Percentiles rank a stretch among this genome's conserved stretches.
phyloP scores from a whole-genome alignment of 1,140 invertebrate genomes.

The Elymnias hypermnestra region DNA sequence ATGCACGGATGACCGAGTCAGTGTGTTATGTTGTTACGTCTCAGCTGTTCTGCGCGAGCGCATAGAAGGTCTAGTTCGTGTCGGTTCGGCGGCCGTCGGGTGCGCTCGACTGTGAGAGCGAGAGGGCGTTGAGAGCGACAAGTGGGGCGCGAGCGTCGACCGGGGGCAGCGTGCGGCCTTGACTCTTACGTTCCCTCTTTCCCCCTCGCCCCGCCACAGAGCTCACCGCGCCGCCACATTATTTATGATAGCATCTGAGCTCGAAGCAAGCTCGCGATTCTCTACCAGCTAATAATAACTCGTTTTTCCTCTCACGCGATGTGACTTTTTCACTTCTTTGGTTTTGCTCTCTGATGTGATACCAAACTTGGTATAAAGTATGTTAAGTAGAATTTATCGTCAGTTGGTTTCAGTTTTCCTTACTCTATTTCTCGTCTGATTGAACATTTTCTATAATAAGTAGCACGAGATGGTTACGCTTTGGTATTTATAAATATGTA shows the following conservation, averaged over 20 bases:
- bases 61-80: conserved; percentile 72
- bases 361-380: conserved; percentile 26
- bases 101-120: conserved; percentile 47
- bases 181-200: conserved; percentile 75
- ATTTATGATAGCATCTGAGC: conserved; percentile 73
- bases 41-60: conserved; percentile 67
- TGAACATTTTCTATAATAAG: no score
- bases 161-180: conserved; percentile 83
- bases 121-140: conserved; percentile 50
- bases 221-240: conserved; percentile 61
- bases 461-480: no score
- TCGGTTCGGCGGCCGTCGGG: conserved; percentile 41
- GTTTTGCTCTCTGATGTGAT: conserved; percentile 22
- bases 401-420: no score
- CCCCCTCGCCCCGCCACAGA: conserved; percentile 29
- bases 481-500: no score
- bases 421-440: no score
- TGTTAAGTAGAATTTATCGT: no score
- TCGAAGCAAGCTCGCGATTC: conserved; percentile 66
- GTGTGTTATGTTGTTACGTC: conserved; percentile 74
- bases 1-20: conserved; percentile 75
- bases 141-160: conserved; percentile 70
- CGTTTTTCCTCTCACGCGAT: conserved; percentile 74
- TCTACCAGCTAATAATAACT: conserved; percentile 71
- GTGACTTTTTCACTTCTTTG: conserved; percentile 51